Evolutionary conservation across 1,140 invertebrate species (phyloP).

Genomic region (Hestina assimilis): DNA sequence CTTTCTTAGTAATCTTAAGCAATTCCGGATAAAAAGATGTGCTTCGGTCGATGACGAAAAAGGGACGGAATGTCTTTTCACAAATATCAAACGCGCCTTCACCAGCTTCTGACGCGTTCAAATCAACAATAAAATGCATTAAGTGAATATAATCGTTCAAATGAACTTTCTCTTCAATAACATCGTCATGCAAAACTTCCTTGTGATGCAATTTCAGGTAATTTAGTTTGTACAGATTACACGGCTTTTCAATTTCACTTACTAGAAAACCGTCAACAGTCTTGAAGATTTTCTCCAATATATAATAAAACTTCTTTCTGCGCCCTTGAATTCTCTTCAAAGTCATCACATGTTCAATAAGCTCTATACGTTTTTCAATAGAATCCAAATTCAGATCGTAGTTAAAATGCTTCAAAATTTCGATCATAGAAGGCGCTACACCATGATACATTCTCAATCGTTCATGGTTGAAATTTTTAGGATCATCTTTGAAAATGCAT

Average conservation of each 20-base stretch:
- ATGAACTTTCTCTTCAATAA: conserved; percentile 23
- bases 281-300: conserved; percentile 34
- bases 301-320: conserved; percentile 29
- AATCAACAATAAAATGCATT: conserved; percentile 15
- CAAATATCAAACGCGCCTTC: conserved; percentile 27
- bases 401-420: conserved; percentile 32
- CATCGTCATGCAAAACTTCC: conserved; percentile 25
- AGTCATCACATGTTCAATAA: conserved; percentile 33
- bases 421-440: conserved; percentile 32
- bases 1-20: conserved; percentile 19
- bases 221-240: conserved; percentile 31
- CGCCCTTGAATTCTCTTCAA: conserved; percentile 30
- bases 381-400: conserved; percentile 32
- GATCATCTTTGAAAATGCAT: conserved; percentile 34
- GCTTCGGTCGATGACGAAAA: conserved; percentile 24
- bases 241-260: conserved; percentile 30
- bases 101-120: no score
- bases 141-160: conserved; percentile 32
- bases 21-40: conserved; percentile 34
- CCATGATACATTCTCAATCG: conserved; percentile 31
- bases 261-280: conserved; percentile 32
- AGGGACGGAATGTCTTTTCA: conserved; percentile 33
- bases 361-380: conserved; percentile 33
- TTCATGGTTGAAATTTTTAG: conserved; percentile 30
- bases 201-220: conserved; percentile 37